phyloP scores from a whole-genome alignment of 2,113 vertebrate genomes.

The Rhinogobius similis region DNA sequence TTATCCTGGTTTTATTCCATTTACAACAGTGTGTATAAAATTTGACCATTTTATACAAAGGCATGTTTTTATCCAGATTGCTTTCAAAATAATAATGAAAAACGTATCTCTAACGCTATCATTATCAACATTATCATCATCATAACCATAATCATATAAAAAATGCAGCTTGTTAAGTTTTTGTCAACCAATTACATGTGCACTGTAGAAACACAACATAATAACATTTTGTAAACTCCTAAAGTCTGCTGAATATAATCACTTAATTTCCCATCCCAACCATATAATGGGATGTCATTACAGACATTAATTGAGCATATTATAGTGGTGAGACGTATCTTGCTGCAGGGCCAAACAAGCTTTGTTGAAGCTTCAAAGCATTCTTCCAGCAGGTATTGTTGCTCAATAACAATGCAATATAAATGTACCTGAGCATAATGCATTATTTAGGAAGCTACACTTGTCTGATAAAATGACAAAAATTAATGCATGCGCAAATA shows the following conservation, averaged over 20 bases:
- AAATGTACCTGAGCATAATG: neutral
- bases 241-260: neutral
- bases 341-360: neutral
- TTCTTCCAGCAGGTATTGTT: neutral
- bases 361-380: neutral
- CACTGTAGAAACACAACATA: too few species aligned
- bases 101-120: too few species aligned
- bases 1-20: too few species aligned
- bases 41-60: too few species aligned
- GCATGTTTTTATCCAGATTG: too few species aligned
- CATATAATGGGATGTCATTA: neutral
- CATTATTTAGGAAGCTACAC: neutral
- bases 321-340: neutral
- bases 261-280: neutral
- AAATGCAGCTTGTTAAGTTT: too few species aligned
- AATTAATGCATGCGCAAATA: neutral
- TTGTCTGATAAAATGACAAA: neutral
- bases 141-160: too few species aligned
- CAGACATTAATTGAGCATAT: neutral
- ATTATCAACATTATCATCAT: too few species aligned
- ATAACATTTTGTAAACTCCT: neutral
- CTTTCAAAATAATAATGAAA: too few species aligned
- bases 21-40: too few species aligned
- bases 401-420: neutral
- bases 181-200: too few species aligned